phyloP scores from a whole-genome alignment of 2,113 vertebrate species.

The Dicentrarchus labrax region DNA sequence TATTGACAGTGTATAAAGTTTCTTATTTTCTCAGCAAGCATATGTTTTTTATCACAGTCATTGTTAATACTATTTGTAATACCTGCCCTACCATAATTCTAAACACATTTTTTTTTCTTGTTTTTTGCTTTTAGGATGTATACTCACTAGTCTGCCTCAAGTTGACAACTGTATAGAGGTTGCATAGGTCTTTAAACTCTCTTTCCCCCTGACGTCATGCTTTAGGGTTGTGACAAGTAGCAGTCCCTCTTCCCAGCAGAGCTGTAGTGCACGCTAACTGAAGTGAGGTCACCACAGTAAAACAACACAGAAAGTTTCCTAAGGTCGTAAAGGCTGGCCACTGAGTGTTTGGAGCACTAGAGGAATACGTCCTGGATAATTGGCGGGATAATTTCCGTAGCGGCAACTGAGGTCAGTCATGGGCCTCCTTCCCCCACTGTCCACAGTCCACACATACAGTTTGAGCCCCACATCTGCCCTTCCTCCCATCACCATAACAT shows the following conservation, averaged over 20 bases:
- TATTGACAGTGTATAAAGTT: not conserved
- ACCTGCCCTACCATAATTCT: not conserved
- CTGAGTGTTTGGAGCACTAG: conserved; percentile 70
- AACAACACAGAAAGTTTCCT: conserved; percentile 82
- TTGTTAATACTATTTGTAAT: not conserved
- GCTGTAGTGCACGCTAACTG: conserved; percentile 59
- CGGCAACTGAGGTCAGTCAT: conserved; percentile 80
- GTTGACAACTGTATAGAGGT: conserved; percentile 54
- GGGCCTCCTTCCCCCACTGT: conserved; percentile 69
- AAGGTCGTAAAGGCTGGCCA: conserved; percentile 74
- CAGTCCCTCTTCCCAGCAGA: conserved; percentile 69
- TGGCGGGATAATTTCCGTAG: conserved; percentile 78
- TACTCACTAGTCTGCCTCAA: not conserved
- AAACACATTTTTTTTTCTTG: conserved; percentile 8
- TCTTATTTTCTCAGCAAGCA: not conserved
- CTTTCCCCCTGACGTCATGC: conserved; percentile 68
- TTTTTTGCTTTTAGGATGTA: conserved; percentile 2
- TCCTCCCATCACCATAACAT: conserved; percentile 52
- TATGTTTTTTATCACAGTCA: not conserved
- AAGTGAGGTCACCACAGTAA: conserved; percentile 79
- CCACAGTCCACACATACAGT: conserved; percentile 53
- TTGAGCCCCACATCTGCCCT: conserved; percentile 48
- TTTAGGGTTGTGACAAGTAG: conserved; percentile 69
- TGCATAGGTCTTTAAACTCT: conserved; percentile 57
- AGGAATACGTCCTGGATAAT: conserved; percentile 80